Base-by-base conservation (phyloP, 2,797 vertebrate genomes). In the Argyrosomus regius region DNA sequence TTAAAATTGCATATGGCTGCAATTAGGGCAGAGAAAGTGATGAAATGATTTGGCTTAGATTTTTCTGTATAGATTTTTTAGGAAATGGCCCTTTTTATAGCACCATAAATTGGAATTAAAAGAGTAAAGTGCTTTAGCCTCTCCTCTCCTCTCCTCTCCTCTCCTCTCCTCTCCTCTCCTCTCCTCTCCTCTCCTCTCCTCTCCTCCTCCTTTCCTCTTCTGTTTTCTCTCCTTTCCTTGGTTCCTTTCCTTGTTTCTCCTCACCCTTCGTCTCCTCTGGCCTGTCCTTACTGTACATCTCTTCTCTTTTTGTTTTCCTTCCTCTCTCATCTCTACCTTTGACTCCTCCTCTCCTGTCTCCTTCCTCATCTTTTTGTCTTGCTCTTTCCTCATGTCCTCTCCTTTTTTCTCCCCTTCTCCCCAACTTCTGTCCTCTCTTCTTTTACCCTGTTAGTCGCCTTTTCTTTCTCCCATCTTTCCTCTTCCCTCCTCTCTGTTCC, bases 1-100 rank as follows among this genome's bases (percentile, higher is more conserved):
- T 89, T 92, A 95, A 96, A 97, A 96, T 95, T 95, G 94, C 94
- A 92, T 94, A 92, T 96, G 94, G 93, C 94, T 92, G 95, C 95
- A 95, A 96, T 97, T 96, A 96, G 93, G 89, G 83, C 92, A 90
- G 93, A 95, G 93, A 94, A 91, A 93, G 89, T 89, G 92, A 92
- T 41, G 90, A 95, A 96, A 94, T 95, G 90, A 95, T 95, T 92
- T 93, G 77, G 88, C 91, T 93, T 86, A 77, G 93, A 88, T 92
- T 93, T 94, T 89, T 82, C 82, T 77, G 73, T 88, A 92, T 93
- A 73, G 88, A 91, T 94, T 90, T 91, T 88, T 87, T 58, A 71
- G 81, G 62, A 81, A 91, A 91, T 91, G 75, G 74, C 22, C 82
- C 67, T 83, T 92, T 92, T 88, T 91, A 92, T 90, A 35, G 83